Evolutionary conservation across 2,888 invertebrate species (phyloP).

Genomic region (Nemotelus pantherinus): DNA sequence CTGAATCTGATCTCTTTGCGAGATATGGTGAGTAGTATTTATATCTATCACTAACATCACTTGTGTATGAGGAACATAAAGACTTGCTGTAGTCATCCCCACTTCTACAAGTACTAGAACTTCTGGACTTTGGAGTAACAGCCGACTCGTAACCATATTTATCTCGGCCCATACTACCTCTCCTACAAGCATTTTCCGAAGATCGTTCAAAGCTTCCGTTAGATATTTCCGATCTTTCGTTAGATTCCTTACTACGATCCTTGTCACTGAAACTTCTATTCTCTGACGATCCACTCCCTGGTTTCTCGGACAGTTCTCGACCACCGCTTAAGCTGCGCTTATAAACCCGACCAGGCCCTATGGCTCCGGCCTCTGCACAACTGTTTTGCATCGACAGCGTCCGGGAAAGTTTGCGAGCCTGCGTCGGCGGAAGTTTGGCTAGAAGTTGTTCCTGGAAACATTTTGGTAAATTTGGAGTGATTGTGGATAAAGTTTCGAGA

Average conservation of each 20-base stretch:
- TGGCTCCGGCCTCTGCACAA: slow-evolving; percentile 53
- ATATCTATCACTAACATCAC: slow-evolving; percentile 63
- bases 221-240: slow-evolving; percentile 16
- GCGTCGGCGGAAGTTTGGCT: slow-evolving; percentile 75
- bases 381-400: slow-evolving; percentile 67
- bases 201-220: slow-evolving; percentile 18
- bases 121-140: slow-evolving; percentile 55
- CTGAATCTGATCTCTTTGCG: slow-evolving; percentile 13
- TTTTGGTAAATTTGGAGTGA: slow-evolving; percentile 77
- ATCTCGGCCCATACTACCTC: slow-evolving; percentile 52
- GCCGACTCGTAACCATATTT: slow-evolving; percentile 54
- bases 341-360: slow-evolving; percentile 54
- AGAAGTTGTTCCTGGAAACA: slow-evolving; percentile 77
- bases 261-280: slow-evolving; percentile 20
- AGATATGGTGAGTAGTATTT: slow-evolving; percentile 63
- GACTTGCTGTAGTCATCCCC: slow-evolving; percentile 59
- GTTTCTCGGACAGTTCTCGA: slow-evolving; percentile 56
- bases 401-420: slow-evolving; percentile 73
- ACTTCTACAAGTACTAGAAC: slow-evolving; percentile 57
- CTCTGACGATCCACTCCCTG: slow-evolving; percentile 45
- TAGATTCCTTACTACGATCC: slow-evolving; percentile 12
- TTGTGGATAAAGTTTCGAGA: slow-evolving; percentile 73
- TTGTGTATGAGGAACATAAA: slow-evolving; percentile 57
- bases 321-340: slow-evolving; percentile 66
- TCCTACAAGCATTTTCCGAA: slow-evolving; percentile 20